Base-by-base conservation (phyloP, 2,113 vertebrate species). In the Scortum barcoo region DNA sequence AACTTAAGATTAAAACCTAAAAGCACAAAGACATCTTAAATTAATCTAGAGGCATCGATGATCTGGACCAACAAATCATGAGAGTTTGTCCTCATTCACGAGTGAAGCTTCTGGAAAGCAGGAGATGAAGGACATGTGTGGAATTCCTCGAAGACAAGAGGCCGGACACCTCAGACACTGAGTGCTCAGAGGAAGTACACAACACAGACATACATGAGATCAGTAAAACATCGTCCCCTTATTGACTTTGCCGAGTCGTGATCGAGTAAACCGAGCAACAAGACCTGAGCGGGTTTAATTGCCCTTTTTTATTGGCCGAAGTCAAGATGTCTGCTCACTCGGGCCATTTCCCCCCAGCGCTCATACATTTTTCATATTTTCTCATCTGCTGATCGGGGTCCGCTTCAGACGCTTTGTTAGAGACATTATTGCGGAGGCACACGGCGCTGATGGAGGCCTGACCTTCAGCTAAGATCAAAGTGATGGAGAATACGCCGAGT, bases 251-350 rank as follows among this genome's bases (percentile, higher is more conserved):
- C 16, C 14, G n/a, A 76, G 69, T 88, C 72, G 68, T 81, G 72
- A 80, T 65, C 50, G 30, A 67, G 2, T 57, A 63, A 78, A 57
- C 12, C 46, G 26, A 7, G 40, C 51, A 75, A 75, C 40, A 42
- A 44, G 53, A 78, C 60, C 17, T 14, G 36, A 84, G 72, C 48
- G 73, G 67, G 26, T 85, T 88, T 84, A 84, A 86, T 87, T 83
- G 83, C 62, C 80, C 58, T 60, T 90, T 60, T 90, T 85, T 88
- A 87, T 83, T 81, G 78, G 87, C 63, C 79, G 54, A 84, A 89
- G 88, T 93, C 92, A 94, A 94, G 93, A 94, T 94, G 93, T 94
- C 93, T 94, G 93, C 93, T 92, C 69, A 46, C 69, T 84, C 81
- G 56, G 85, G 88, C 92, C 90, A 71, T 91, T 85, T 87, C 85